A percentile compares a stretch with the other conserved stretches of the same genome.
Conservation (phyloP, 2,888 invertebrate genomes). For the Pelosia muscerda region DNA sequence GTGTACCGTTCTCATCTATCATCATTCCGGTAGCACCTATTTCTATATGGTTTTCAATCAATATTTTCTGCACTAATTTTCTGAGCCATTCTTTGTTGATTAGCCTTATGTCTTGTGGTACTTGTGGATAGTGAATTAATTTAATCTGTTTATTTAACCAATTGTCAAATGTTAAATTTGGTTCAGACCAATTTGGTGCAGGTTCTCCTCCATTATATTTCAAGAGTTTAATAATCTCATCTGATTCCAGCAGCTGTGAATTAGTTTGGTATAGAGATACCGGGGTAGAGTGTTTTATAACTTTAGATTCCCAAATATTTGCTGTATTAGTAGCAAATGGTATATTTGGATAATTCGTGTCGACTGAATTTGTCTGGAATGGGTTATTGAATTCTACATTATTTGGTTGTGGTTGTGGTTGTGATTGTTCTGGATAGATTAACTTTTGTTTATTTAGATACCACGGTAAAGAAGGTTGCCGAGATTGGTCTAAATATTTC, state of each 20-base stretch:
- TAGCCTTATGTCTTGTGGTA: constrained; percentile 36
- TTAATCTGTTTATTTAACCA: constrained; percentile 63
- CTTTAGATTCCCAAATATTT: not conserved
- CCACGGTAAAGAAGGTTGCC: not conserved
- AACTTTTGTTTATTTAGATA: not conserved
- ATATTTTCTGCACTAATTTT: constrained; percentile 53
- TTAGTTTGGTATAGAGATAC: not conserved
- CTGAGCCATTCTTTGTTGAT: constrained; percentile 52
- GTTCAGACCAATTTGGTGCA: not conserved
- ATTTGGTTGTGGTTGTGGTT: not conserved
- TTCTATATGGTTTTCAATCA: constrained; percentile 58
- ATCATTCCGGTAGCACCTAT: constrained; percentile 53
- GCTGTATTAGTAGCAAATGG: too few species aligned
- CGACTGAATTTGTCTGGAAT: not conserved
- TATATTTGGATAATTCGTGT: not conserved
- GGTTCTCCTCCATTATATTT: not conserved
- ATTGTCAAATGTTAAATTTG: constrained; percentile 52
- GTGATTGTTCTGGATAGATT: not conserved
- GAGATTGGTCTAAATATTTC: not conserved
- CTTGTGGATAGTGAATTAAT: constrained; percentile 40
- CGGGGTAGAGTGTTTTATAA: not conserved
- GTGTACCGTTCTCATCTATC: constrained; percentile 41
- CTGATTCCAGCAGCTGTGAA: not conserved
- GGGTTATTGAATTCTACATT: not conserved
- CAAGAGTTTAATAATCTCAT: not conserved